These are phyloP conservation scores for Chymomyza amoena DNA, from an alignment of 2,888 invertebrate genomes.

Conservation along the genomic window DNA sequence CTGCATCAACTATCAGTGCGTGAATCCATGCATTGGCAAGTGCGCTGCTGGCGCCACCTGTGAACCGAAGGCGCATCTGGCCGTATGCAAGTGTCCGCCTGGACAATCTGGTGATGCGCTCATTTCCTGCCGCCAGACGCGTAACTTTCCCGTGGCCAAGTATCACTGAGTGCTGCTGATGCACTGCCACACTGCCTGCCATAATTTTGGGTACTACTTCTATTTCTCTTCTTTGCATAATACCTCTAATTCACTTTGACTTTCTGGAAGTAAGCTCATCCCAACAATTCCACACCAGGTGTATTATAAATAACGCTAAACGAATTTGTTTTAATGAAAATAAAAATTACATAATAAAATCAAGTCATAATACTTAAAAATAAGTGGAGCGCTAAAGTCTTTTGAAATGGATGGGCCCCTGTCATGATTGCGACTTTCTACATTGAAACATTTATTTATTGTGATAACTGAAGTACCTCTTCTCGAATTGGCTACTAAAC, in stretches of 20 bases:
- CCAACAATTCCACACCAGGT: conserved; percentile 15
- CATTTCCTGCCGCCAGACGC: conserved; percentile 80
- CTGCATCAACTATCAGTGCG: conserved; percentile 87
- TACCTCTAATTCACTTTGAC: conserved; percentile 31
- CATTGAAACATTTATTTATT: too few relatives aligned
- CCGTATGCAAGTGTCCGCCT: conserved; percentile 89
- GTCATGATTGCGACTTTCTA: too few relatives aligned
- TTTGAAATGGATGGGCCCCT: too few relatives aligned
- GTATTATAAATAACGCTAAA: conserved; percentile 2
- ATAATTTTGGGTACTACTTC: conserved; percentile 6
- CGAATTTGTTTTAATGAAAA: conserved; percentile 8
- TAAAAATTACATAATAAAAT: not conserved
- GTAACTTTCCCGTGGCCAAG: conserved; percentile 77
- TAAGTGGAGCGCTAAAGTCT: not conserved
- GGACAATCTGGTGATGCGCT: conserved; percentile 83
- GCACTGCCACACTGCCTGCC: conserved; percentile 64
- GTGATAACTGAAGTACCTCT: too few relatives aligned
- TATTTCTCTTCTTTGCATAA: conserved; percentile 15
- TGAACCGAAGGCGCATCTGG: conserved; percentile 86
- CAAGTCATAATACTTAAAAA: not conserved
- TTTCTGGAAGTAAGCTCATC: conserved; percentile 10
- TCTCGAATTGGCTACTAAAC: too few relatives aligned
- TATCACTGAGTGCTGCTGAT: conserved; percentile 58
- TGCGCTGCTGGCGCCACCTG: conserved; percentile 89
- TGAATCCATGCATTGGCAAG: conserved; percentile 87